Base-by-base conservation (phyloP, 2,888 invertebrate genomes). In the Dichetophora obliterata region DNA sequence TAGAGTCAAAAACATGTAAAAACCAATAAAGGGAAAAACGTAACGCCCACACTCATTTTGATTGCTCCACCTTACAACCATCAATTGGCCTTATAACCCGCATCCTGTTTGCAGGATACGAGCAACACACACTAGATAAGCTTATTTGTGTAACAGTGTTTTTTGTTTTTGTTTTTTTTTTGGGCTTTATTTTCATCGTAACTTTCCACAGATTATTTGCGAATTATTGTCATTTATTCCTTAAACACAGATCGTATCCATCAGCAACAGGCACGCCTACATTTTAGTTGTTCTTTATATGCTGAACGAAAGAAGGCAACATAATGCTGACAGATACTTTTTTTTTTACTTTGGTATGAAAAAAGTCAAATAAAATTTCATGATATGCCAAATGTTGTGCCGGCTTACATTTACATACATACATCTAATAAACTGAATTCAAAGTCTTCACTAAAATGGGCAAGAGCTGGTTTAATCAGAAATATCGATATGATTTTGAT, bases 281-380 rank as follows among this genome's bases (percentile, higher is more conserved):
- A n/a, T 83, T 83, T 83, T 82, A 8, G 37, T 37, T 37, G 8
- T 37, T 5, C 8, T 8, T 1, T 37, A 8, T 6, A 5, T 8
- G 1, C 8, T 37, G 8, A 37, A 37, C 37, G 37, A 9, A 37
- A 37, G 8, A 37, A 37, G 5, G 5, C 37, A 37, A 37, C 37
- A 8, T 37, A 37, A 37, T 8, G 37, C 37, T 8, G 5, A 9
- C 5, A 8, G 37, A 37, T 8, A 9, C 31, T 5, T 37, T 6
- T 37, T 8, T 37, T 37, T 37, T 37, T 5, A 37, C 37, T 37
- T 37, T 5, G 5, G 8, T 37, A 9, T 5, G 8, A 37, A 37
- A 6, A 37, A 37, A 37, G 37, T 37, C 5, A 37, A 37, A 37
- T 37, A 37, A 37, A 37, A 37, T 8, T 37, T 37, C 37, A 37